A percentile compares a stretch with the other conserved stretches of the same genome.
These are phyloP conservation scores for Drosophila dives DNA, from an alignment of 2,888 invertebrate species.

Conservation along the genomic window DNA sequence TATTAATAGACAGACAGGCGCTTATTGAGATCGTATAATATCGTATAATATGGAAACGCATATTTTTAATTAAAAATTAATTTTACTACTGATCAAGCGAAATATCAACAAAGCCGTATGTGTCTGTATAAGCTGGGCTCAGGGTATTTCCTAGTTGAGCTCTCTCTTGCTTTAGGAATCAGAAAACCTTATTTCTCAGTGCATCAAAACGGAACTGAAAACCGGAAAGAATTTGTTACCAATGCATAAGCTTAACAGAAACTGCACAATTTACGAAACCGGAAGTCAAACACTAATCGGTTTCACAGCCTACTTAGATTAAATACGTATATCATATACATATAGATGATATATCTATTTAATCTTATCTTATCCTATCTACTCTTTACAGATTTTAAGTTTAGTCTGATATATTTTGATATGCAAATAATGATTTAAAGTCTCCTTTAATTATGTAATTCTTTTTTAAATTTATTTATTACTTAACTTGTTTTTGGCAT, in stretches of 20 bases:
- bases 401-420: slow-evolving; percentile 25
- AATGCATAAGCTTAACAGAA: background rate
- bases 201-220: background rate
- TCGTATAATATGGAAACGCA: too few species aligned
- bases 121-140: background rate
- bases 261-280: background rate
- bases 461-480: background rate
- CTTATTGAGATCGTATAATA: background rate
- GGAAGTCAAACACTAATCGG: background rate
- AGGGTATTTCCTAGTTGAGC: background rate
- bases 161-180: background rate
- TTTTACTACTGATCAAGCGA: background rate
- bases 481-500: slow-evolving; percentile 30
- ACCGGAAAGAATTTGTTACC: background rate
- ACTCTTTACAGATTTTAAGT: background rate
- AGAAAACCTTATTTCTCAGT: background rate
- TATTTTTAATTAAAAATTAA: background rate
- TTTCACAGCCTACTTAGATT: background rate
- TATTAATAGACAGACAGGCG: background rate
- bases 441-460: slow-evolving; percentile 1
- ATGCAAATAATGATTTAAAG: slow-evolving; percentile 25
- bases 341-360: background rate
- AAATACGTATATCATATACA: background rate
- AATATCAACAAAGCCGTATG: background rate
- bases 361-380: background rate